These are phyloP conservation scores for Bombyx mandarina DNA, from an alignment of 1,140 invertebrate species.

Conservation along the genomic window DNA sequence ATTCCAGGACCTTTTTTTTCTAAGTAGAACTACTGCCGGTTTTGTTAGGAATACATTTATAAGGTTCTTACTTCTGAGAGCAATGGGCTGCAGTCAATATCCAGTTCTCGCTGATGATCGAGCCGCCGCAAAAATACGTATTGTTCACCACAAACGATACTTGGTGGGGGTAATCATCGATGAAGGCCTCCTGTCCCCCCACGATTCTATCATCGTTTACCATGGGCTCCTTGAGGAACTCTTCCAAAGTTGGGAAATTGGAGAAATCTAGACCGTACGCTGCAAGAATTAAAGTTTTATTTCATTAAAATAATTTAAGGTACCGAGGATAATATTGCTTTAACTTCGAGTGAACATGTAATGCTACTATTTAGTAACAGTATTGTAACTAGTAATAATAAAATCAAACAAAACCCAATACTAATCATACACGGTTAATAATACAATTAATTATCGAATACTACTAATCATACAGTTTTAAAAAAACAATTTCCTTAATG, in stretches of 20 bases:
- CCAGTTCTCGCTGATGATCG: conserved; percentile 71
- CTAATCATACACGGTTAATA: no score
- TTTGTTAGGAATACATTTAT: no score
- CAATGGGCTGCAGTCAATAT: conserved; percentile 79
- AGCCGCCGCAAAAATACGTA: conserved; percentile 75
- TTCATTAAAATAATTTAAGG: neutral
- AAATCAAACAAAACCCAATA: no score
- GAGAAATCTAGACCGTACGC: conserved; percentile 1
- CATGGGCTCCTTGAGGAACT: conserved; percentile 2
- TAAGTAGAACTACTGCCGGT: no score
- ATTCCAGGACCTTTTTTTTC: no score
- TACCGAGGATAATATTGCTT: neutral
- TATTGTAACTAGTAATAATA: no score
- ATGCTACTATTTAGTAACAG: no score
- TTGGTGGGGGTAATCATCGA: conserved; percentile 75
- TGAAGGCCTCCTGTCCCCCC: conserved; percentile 72
- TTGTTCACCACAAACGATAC: conserved; percentile 66
- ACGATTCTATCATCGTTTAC: conserved; percentile 70
- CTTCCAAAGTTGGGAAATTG: conserved; percentile 8
- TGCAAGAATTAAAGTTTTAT: neutral
- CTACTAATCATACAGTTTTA: no score
- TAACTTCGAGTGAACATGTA: neutral
- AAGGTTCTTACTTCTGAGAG: conserved; percentile 51
- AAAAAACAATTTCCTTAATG: no score
- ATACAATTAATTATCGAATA: no score